Evolutionary conservation across 1,140 invertebrate genomes (phyloP).

Genomic region (Aricia agestis): DNA sequence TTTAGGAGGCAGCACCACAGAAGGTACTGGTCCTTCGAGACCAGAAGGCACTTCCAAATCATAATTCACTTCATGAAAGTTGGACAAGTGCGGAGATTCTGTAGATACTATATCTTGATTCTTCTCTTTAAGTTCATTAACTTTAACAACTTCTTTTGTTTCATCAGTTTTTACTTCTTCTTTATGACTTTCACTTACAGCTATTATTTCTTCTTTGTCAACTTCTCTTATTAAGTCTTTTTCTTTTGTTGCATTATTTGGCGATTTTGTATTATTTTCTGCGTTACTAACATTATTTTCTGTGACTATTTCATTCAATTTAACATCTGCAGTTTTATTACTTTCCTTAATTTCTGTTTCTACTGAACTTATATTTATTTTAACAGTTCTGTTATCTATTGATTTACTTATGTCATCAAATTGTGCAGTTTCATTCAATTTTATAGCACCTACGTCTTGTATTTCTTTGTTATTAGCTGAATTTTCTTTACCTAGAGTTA

Average conservation of each 20-base stretch:
- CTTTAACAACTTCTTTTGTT: not conserved
- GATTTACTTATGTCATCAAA: not conserved
- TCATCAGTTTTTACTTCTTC: not conserved
- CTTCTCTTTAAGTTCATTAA: not conserved
- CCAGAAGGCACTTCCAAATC: slow-evolving; percentile 78
- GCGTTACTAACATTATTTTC: not conserved
- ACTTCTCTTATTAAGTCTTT: not conserved
- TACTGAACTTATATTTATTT: slow-evolving; percentile 8
- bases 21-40: slow-evolving; percentile 76
- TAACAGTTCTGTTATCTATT: not conserved
- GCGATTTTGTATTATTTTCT: not conserved
- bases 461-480: not conserved
- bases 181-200: not conserved
- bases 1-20: slow-evolving; percentile 68
- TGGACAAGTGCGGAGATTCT: slow-evolving; percentile 31
- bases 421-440: not conserved
- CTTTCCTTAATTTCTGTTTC: slow-evolving; percentile 12
- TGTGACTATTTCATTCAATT: not conserved
- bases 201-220: not conserved
- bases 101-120: not conserved
- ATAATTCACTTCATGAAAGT: slow-evolving; percentile 70
- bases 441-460: not conserved
- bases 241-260: not conserved
- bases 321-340: slow-evolving; percentile 13
- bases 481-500: slow-evolving; percentile 15